phyloP scores from a whole-genome alignment of 2,113 vertebrate species.

The Elanoides forficatus region DNA sequence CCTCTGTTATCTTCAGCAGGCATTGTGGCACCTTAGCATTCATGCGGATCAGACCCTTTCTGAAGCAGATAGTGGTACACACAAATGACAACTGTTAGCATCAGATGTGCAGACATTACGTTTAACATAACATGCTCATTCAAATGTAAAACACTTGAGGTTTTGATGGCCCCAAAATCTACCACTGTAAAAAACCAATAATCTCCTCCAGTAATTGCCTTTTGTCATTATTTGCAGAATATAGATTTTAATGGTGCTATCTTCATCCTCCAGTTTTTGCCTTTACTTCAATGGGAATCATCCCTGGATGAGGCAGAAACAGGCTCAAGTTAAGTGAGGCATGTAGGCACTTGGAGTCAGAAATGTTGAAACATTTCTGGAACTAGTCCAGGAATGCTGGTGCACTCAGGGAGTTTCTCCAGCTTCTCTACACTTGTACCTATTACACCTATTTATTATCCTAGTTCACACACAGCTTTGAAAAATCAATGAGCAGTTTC shows the following conservation, averaged over 20 bases:
- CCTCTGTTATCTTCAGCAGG: not conserved
- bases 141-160: not conserved
- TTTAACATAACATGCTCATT: not conserved
- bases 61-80: not conserved
- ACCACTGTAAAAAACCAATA: not conserved
- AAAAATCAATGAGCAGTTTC: conserved; percentile 20
- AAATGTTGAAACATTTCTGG: not conserved
- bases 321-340: not conserved
- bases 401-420: not conserved
- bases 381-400: not conserved
- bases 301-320: not conserved
- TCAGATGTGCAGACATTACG: not conserved
- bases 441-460: not conserved
- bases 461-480: not conserved
- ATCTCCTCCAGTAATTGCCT: not conserved
- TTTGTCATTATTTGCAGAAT: not conserved
- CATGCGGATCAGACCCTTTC: not conserved
- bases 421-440: not conserved
- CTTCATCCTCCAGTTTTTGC: not conserved
- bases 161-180: not conserved
- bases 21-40: not conserved
- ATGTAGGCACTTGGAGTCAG: not conserved
- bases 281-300: not conserved
- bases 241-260: not conserved
- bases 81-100: not conserved